These are phyloP conservation scores for Ametastegia equiseti DNA, from an alignment of 2,888 invertebrate genomes.

Conservation along the genomic window DNA sequence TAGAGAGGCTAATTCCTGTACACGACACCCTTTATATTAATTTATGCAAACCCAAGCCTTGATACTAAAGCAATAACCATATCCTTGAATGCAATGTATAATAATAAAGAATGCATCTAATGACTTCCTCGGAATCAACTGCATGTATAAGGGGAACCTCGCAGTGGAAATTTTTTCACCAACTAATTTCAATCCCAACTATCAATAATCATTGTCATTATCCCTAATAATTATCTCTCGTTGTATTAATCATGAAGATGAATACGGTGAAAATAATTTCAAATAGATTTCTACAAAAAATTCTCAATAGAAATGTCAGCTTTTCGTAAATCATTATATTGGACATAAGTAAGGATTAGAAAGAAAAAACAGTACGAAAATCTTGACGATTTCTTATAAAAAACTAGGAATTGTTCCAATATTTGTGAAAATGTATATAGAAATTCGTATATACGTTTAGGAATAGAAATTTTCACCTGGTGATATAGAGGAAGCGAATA, in stretches of 20 bases:
- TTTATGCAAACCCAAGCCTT: not conserved
- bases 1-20: not conserved
- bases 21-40: not conserved
- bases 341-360: too few species aligned
- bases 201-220: not conserved
- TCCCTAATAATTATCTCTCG: not conserved
- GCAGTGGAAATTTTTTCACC: not conserved
- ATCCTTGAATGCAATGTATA: not conserved
- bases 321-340: too few species aligned
- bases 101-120: slow-evolving; percentile 1
- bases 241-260: not conserved
- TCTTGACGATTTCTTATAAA: too few species aligned
- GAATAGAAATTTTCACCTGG: too few species aligned
- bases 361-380: too few species aligned
- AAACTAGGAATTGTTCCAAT: too few species aligned
- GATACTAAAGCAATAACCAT: not conserved
- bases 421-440: too few species aligned
- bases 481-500: too few species aligned
- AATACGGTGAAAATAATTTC: not conserved
- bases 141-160: not conserved
- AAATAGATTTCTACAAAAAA: too few species aligned
- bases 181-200: slow-evolving; percentile 11
- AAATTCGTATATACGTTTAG: too few species aligned
- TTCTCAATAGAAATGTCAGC: too few species aligned
- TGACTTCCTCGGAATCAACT: slow-evolving; percentile 10